Evolutionary conservation across 2,797 vertebrate genomes (phyloP), one percentile per base, ranked within the genome.

Genomic region (Sebastes minor): DNA sequence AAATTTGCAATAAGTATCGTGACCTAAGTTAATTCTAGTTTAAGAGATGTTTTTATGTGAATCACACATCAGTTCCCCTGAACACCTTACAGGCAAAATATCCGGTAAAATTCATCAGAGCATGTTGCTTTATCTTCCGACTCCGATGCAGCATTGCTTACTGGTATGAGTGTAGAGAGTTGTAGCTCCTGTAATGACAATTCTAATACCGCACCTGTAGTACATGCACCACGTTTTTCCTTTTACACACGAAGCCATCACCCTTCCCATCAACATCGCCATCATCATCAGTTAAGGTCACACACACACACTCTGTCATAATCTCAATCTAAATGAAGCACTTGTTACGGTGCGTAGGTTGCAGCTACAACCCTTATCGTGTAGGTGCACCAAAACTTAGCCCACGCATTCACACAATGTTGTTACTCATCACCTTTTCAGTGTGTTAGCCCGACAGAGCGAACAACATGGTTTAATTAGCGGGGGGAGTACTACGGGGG

Each of bases 201-300:
- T 46, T 35, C 6, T 20, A 52, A 52, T 68, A 49, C 80, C 74
- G 65, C 72, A 63, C 80, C 35, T 69, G 55, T 35, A 25, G 57
- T 13, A 23, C 16, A 27, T 10, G 13, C 18, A 76, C 63, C 80
- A 20, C 10, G 2, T 84, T 82, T 81, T 73, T 25, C 60, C 59
- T 81, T 46, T 80, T 22, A 23, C 42, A 76, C 35, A 27, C 8
- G 65, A 61, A 69, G 68, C 72, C 27, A 64, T 78, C 73, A 66
- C 46, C 65, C 28, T 91, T 86, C 80, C 89, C 89, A 88, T 88
- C 82, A 89, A 6, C 57, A 56, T 46, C 3, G 1, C 28, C 22
- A 46, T 33, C 57, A 57, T 32, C 63, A 61, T 32, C 63, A 53
- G 8, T 71, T 55, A 55, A 62, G 56, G 68, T 60, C 35, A 38